Conservation (phyloP, 2,113 vertebrate genomes). For the Nothocercus nigrocapillus region DNA sequence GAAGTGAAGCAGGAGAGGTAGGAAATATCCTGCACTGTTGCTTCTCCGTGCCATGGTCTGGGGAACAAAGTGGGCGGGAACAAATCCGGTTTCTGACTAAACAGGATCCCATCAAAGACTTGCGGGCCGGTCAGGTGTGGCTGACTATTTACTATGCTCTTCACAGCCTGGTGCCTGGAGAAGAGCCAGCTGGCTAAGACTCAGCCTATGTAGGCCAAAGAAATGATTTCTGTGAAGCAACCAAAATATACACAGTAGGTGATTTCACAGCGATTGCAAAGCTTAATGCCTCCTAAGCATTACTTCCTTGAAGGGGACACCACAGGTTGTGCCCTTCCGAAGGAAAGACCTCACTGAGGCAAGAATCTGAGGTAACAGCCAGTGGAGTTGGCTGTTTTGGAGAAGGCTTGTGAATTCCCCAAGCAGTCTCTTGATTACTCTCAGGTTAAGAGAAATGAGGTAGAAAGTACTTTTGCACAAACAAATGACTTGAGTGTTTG, state of each 20-base stretch:
- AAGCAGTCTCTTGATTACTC: neutral
- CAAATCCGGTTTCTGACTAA: constrained; percentile 48
- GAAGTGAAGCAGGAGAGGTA: constrained; percentile 40
- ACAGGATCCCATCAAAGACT: constrained; percentile 52
- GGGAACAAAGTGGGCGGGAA: neutral
- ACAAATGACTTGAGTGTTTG: neutral
- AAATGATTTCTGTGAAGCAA: constrained; percentile 21
- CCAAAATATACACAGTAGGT: neutral
- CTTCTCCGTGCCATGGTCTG: neutral
- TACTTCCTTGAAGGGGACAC: constrained; percentile 30
- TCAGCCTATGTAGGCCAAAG: neutral
- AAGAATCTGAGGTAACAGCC: neutral
- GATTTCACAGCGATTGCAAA: neutral
- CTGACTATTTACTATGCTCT: constrained; percentile 16
- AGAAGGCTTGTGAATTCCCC: neutral
- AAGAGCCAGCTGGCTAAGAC: neutral
- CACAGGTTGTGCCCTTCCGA: neutral
- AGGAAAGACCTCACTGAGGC: neutral
- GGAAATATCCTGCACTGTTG: constrained; percentile 30
- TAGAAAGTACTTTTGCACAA: neutral
- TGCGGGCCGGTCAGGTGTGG: constrained; percentile 29
- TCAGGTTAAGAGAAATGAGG: neutral
- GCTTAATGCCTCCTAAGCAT: neutral
- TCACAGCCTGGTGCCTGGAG: neutral
- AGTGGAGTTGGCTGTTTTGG: neutral